Conservation (phyloP, 2,888 invertebrate species). For the Macaria liturata region DNA sequence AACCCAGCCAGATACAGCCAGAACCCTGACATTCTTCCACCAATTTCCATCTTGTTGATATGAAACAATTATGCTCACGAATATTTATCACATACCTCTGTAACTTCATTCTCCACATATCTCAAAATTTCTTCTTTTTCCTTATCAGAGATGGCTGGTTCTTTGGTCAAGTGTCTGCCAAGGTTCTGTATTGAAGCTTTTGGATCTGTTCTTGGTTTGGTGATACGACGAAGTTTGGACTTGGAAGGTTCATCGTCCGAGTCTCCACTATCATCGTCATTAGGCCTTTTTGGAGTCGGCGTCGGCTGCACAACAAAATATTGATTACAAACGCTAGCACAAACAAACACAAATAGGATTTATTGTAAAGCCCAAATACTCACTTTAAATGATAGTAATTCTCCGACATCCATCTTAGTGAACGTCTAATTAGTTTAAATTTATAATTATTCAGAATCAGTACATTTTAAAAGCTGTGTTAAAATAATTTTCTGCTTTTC, state of each 20-base stretch:
- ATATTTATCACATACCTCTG: constrained; percentile 79
- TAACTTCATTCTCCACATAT: constrained; percentile 92
- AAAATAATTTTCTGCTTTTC: too few relatives aligned
- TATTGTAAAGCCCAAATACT: constrained; percentile 14
- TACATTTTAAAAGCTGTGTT: too few relatives aligned
- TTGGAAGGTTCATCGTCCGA: constrained; percentile 86
- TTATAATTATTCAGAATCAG: too few relatives aligned
- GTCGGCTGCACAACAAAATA: constrained; percentile 84
- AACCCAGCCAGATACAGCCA: too few relatives aligned
- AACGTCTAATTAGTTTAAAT: not conserved
- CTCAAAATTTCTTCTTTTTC: constrained; percentile 91
- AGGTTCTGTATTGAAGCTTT: constrained; percentile 51
- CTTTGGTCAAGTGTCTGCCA: constrained; percentile 81
- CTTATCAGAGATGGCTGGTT: constrained; percentile 86
- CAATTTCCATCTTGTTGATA: too few relatives aligned
- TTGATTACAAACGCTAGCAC: not conserved
- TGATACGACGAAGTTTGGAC: constrained; percentile 84
- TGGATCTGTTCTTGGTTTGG: constrained; percentile 73
- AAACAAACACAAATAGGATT: not conserved
- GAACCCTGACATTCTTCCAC: too few relatives aligned
- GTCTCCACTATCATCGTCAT: constrained; percentile 86
- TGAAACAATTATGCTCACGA: too few relatives aligned
- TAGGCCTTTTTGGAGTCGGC: constrained; percentile 90
- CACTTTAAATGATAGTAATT: constrained; percentile 78
- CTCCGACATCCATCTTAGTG: constrained; percentile 73